phyloP scores from a whole-genome alignment of 2,888 invertebrate genomes.

The Melinopterus prodromus region DNA sequence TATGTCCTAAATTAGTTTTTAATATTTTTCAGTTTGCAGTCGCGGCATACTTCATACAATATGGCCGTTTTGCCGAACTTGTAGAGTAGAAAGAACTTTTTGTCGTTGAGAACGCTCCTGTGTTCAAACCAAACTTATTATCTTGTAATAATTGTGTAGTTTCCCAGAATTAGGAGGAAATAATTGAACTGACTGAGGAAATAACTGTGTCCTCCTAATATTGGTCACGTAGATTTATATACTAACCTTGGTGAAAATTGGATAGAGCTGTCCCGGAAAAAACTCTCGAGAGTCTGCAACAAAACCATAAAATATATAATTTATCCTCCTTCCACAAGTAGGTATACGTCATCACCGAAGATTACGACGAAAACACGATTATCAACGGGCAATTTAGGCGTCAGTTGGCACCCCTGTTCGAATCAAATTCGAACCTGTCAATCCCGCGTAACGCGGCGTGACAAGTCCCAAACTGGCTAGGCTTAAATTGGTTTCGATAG shows the following conservation, averaged over 20 bases:
- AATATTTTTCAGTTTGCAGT: too few relatives aligned
- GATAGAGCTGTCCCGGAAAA: slow-evolving; percentile 82
- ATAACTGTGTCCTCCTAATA: not conserved
- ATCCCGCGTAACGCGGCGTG: slow-evolving; percentile 8
- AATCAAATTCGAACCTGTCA: slow-evolving; percentile 4
- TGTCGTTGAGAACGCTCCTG: too few relatives aligned
- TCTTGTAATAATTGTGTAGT: too few relatives aligned
- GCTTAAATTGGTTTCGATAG: not conserved
- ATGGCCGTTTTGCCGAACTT: too few relatives aligned
- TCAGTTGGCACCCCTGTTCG: not conserved
- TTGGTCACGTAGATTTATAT: slow-evolving; percentile 16
- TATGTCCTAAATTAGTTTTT: too few relatives aligned
- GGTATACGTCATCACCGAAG: not conserved
- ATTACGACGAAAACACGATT: not conserved
- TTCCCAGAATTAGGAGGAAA: too few relatives aligned
- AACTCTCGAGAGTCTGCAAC: slow-evolving; percentile 81
- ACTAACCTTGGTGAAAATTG: slow-evolving; percentile 79
- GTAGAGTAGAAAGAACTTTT: too few relatives aligned
- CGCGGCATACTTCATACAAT: too few relatives aligned
- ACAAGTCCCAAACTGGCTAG: slow-evolving; percentile 20
- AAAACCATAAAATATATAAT: slow-evolving; percentile 43
- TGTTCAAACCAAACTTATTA: too few relatives aligned
- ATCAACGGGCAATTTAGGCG: not conserved
- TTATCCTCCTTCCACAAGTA: not conserved
- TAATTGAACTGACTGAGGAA: not conserved